Conservation (phyloP, 2,113 vertebrate species). For the Saimiri boliviensis region DNA sequence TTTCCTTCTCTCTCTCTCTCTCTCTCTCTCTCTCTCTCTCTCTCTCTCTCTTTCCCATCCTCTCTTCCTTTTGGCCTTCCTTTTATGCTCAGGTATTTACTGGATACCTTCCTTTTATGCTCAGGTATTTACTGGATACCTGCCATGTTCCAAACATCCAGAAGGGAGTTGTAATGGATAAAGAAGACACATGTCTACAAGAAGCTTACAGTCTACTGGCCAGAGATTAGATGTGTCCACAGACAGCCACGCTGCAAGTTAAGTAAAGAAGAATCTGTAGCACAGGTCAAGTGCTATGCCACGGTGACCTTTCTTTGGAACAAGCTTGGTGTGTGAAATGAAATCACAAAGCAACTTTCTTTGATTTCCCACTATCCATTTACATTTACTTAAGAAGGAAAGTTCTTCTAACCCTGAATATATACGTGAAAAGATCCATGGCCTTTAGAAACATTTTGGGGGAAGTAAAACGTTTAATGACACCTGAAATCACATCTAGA, state of each 20-base stretch:
- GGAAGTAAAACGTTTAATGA: neutral
- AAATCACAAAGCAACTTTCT: neutral
- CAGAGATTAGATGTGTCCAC: neutral
- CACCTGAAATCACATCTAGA: neutral
- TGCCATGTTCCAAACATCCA: neutral
- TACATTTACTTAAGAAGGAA: neutral
- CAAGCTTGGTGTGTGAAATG: rapidly evolving
- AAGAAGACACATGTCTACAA: neutral
- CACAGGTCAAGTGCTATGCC: neutral
- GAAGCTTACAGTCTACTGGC: neutral
- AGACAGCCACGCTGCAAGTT: rapidly evolving
- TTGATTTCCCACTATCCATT: neutral
- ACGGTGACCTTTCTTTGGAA: neutral
- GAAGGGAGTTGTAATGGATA: neutral
- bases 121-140: neutral
- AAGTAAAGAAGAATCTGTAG: neutral
- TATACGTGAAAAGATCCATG: neutral
- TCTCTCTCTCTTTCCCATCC: too few relatives aligned
- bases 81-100: neutral
- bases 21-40: too few relatives aligned
- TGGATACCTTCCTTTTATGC: neutral
- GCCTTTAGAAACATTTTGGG: neutral
- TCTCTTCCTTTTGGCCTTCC: neutral
- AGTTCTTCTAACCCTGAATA: neutral
- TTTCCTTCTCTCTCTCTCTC: neutral